Base-by-base conservation (phyloP, 2,888 invertebrate genomes). In the Timandra comae region DNA sequence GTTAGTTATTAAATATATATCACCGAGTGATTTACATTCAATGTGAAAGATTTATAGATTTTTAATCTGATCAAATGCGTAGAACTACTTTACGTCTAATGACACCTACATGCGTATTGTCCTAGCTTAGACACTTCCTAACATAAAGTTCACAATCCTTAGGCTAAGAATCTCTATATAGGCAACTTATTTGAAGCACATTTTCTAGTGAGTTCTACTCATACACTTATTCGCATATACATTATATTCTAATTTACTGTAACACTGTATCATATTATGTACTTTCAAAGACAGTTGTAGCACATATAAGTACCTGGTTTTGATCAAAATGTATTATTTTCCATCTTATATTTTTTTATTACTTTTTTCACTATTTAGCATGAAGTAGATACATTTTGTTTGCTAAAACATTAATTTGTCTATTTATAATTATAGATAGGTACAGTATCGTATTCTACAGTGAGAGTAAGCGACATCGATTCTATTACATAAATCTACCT, bases 101-200 rank as follows among this genome's bases (percentile, higher is more conserved):
- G 46, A 53, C 48, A 35, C 45, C 55, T 61, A 61, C 35, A 31
- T 41, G 45, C 35, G 41, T 48, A 48, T 48, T 49, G 48, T 46
- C 46, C 43, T 49, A 49, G 47, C 44, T 34, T 49, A 50, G 43
- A 44, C 52, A 43, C 39, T 43, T 42, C 43, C 37, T 11, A 59
- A 56, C 51, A 55, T 48, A 54, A 47, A 54, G 48, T 62, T 56
- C 46, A 59, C 47, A 48, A 54, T 63, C 60, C 58, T 58, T 75
- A 76, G 64, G 66, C 71, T 76, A 75, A 60, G 49, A 53, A 47
- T 29, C 34, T 56, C 66, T 73, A n/a, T n/a, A n/a, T n/a, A 72
- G 65, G 68, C 71, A 55, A 69, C 52, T 59, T 63, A 64, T 52
- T 11, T 46, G 56, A 71, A 74, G 66, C 64, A 60, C 56, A 60